Percentiles rank a stretch among this genome's conserved stretches.
phyloP scores from a whole-genome alignment of 37 sponge, comb jelly and placozoan species.

The Hormiphora californensis region DNA sequence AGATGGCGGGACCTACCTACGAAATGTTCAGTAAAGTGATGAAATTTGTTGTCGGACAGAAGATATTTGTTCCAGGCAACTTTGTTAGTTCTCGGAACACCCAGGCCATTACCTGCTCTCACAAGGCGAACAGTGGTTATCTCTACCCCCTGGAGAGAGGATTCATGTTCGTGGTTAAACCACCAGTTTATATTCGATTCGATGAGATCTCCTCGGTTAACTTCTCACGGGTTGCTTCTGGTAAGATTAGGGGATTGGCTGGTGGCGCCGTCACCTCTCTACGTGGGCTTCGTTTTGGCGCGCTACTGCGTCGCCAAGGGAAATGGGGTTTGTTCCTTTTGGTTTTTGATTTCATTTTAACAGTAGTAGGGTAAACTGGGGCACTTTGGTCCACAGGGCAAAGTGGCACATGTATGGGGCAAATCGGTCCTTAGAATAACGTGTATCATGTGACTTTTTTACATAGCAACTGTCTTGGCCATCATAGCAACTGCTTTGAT shows the following conservation, averaged over 20 bases:
- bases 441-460: no score
- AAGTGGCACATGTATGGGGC: no score
- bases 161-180: slow-evolving; percentile 95
- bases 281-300: no score
- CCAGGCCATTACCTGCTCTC: slow-evolving; percentile 75
- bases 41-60: slow-evolving; percentile 84
- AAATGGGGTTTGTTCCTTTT: no score
- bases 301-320: no score
- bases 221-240: slow-evolving; percentile 82
- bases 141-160: slow-evolving; percentile 92
- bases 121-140: slow-evolving; percentile 75
- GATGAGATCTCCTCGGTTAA: slow-evolving; percentile 84
- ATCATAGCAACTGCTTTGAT: no score
- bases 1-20: slow-evolving; percentile 82
- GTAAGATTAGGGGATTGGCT: neutral
- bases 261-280: neutral
- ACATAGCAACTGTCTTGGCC: no score
- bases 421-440: no score
- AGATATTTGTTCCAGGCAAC: slow-evolving; percentile 85
- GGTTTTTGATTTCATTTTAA: no score
- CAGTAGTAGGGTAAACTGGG: no score
- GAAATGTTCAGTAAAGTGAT: slow-evolving; percentile 84
- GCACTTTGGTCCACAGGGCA: no score
- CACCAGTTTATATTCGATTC: slow-evolving; percentile 83
- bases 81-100: slow-evolving; percentile 63